A percentile compares a stretch with the other conserved stretches of the same genome.
phyloP scores from a whole-genome alignment of 1,140 invertebrate species.

The Drosophila pseudoananassae region DNA sequence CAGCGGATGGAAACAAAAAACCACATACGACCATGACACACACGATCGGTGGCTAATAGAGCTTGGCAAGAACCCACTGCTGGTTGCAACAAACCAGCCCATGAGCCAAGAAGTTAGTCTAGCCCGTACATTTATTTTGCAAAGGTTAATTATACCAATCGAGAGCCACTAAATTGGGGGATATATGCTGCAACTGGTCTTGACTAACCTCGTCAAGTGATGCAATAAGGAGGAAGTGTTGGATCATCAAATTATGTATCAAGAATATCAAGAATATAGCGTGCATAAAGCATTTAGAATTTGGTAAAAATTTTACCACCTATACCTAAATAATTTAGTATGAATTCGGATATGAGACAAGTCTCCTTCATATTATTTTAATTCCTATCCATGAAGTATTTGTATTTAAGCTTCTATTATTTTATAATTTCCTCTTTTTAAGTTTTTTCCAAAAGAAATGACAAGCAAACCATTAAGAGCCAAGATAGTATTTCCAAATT shows the following conservation, averaged over 20 bases:
- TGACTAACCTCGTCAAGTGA: conserved; percentile 9
- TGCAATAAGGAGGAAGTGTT: conserved; percentile 17
- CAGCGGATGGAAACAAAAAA: conserved; percentile 4
- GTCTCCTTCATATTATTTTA: too few species aligned
- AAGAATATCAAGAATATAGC: background rate
- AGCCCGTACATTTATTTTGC: conserved; percentile 11
- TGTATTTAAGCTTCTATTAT: too few species aligned
- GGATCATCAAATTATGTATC: conserved; percentile 2
- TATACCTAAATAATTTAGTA: too few species aligned
- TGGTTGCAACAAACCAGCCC: conserved; percentile 24
- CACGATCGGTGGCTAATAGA: conserved; percentile 41
- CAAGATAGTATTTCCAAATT: too few species aligned
- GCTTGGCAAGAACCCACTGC: conserved; percentile 11
- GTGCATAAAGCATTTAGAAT: too few species aligned
- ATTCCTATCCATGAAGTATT: too few species aligned
- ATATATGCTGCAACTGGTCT: conserved; percentile 19
- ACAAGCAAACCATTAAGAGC: too few species aligned
- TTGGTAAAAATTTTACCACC: too few species aligned
- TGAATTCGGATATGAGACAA: too few species aligned
- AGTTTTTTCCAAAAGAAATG: too few species aligned
- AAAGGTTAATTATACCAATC: conserved; percentile 28
- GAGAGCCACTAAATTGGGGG: conserved; percentile 15
- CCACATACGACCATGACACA: conserved; percentile 38
- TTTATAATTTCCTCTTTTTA: too few species aligned
- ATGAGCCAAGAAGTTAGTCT: conserved; percentile 27